Evolutionary conservation across 2,888 invertebrate genomes (phyloP), one percentile per base, ranked within the genome.

Genomic region (Oligia strigilis): DNA sequence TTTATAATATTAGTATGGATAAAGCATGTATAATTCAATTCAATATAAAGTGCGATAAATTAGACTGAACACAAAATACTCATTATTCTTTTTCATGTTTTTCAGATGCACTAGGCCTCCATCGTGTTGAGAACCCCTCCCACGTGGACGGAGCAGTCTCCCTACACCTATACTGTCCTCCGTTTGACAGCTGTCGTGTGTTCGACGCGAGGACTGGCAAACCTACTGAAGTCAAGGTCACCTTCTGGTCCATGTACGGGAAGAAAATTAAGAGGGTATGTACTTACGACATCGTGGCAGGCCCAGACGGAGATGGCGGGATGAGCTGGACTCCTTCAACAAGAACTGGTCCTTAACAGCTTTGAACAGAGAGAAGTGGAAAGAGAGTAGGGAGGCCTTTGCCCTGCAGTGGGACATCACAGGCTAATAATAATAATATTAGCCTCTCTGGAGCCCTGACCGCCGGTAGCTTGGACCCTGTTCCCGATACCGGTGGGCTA

Each of bases 161-260:
- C 11, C 97, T 99, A 49, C 99, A 99, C 93, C 97, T 99, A 4
- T 99, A 99, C 95, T 98, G 98, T 88, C 99, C 99, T 0, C 99
- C 99, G 0, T 99, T 99, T 93, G 97, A 98, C 89, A 97, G 98
- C 85, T 99, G 99, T 94, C 97, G 98, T 55, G 98, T 99, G 55
- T 99, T 99, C 93, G 99, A 99, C 92, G 98, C 99, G 92, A 98
- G 98, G 87, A 99, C 99, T 0, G 99, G 99, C 23, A 98, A 98
- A 88, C 98, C 97, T 66, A 98, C 98, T 0, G 95, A 96, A 69
- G 95, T 95, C 2, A 93, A 94, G 19, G 98, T 99, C 62, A 99
- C 99, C 0, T 99, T 99, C 96, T 99, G 99, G 98, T 99, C 99
- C 78, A 98, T 98, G 96, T 98, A 98, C 93, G 99, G 99, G 60